These are phyloP conservation scores for Littorina saxatilis DNA, from an alignment of 1,140 invertebrate genomes.

Conservation along the genomic window DNA sequence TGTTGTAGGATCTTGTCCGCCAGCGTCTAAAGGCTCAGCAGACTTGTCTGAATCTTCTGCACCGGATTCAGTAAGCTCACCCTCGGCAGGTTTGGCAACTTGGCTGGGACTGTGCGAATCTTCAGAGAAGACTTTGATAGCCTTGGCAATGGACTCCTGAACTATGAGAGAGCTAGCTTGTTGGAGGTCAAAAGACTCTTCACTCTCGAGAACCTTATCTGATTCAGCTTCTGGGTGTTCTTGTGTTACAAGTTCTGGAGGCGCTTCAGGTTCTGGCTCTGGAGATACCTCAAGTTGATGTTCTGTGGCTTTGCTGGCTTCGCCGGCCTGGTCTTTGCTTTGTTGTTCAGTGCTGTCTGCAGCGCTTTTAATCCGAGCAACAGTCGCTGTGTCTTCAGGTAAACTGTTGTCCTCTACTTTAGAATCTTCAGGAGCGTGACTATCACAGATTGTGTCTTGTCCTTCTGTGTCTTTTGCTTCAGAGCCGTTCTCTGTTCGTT, in stretches of 20 bases:
- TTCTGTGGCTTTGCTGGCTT: neutral
- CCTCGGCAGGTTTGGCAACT: neutral
- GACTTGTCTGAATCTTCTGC: neutral
- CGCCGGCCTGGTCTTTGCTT: neutral
- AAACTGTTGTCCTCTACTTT: neutral
- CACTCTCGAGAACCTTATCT: neutral
- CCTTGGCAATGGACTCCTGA: conserved; percentile 15
- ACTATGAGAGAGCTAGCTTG: conserved; percentile 18
- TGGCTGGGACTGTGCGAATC: neutral
- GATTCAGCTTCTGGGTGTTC: neutral
- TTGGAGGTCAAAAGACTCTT: neutral
- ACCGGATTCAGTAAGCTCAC: neutral
- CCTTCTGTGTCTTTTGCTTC: neutral
- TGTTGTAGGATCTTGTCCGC: no score
- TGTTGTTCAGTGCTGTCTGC: neutral
- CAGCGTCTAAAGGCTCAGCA: neutral
- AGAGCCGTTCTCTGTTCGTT: neutral
- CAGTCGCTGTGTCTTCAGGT: neutral
- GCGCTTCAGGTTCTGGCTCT: neutral
- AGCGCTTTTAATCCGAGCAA: no score
- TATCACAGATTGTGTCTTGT: neutral
- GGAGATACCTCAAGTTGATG: neutral
- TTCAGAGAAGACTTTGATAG: neutral
- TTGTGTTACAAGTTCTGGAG: no score
- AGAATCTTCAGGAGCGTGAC: no score